Conservation (phyloP, 2,113 vertebrate species). For the Tachycineta bicolor region DNA sequence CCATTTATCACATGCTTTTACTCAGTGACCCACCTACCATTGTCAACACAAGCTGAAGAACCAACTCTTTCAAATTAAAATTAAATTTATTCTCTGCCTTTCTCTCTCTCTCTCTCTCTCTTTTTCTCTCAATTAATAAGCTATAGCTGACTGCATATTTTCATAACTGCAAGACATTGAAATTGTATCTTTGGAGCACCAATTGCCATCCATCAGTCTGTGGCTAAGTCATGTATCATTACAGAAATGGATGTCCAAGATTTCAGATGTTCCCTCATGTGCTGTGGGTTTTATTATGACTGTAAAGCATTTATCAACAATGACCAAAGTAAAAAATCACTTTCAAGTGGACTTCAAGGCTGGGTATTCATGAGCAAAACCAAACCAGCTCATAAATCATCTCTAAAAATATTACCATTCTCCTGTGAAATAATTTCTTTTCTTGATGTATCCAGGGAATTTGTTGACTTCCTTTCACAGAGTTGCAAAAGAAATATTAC, state of each 20-base stretch:
- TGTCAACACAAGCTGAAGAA: neutral
- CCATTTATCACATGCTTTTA: neutral
- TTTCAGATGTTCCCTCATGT: neutral
- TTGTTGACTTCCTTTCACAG: neutral
- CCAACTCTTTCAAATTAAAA: neutral
- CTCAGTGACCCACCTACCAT: neutral
- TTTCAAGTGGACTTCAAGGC: constrained; percentile 31
- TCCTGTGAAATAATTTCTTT: neutral
- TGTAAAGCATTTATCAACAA: neutral
- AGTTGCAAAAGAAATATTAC: neutral
- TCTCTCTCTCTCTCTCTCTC: too few relatives aligned
- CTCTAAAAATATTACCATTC: constrained; percentile 1
- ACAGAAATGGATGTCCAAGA: neutral
- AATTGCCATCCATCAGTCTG: neutral
- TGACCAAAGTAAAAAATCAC: neutral
- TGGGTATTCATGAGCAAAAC: neutral
- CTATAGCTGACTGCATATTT: neutral
- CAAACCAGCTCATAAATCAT: neutral
- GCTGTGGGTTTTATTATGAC: neutral
- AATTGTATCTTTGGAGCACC: neutral
- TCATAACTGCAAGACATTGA: neutral
- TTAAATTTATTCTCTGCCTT: neutral
- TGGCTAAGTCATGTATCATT: neutral
- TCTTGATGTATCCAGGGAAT: neutral
- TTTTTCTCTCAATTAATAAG: neutral